Evolutionary conservation across 2,113 vertebrate species (phyloP), one percentile per base, ranked within the genome.

Genomic region (Pholis gunnellus): DNA sequence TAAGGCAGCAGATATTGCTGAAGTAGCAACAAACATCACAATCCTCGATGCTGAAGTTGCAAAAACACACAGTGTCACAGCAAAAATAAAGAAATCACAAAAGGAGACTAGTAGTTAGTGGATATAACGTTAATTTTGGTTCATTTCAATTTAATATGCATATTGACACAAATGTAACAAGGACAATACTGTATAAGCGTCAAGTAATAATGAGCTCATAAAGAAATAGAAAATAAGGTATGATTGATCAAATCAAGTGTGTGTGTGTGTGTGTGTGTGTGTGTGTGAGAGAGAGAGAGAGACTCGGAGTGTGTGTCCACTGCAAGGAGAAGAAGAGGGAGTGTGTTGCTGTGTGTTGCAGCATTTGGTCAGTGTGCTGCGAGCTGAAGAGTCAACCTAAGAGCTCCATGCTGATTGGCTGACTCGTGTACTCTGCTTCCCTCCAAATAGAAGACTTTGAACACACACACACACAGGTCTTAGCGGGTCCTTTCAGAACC

Each of bases 341-440:
- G 54, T 57, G 59, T 71, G 79, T 85, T 81, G 78, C 81, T 81
- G 54, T 10, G 59, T 75, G 75, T 82, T 81, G 78, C 81, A 84
- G 66, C 60, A 79, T 83, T 76, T 81, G 77, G 85, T 83, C 85
- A 68, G 48, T 60, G 29, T 64, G 31, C 46, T 67, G 66, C 46
- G 71, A 42, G 70, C 74, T 78, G 60, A 72, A 81, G 63, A 79
- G 72, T 50, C 25, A 72, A 59, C 61, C 42, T 29, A 42, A 72
- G 77, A 77, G 80, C 60, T 57, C 17, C 2, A 2, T 48, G 54
- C 64, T 77, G 81, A 84, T 80, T 81, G 85, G 81, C 61, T 65
- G 22, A 81, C 68, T 80, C 75, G 54, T 65, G 14, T 81, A 87
- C 88, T 44, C 78, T 84, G 91, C 86, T 79, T 17, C 2, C 77